Percentiles rank a stretch among this genome's conserved stretches.
Conservation (phyloP, 1,140 invertebrate genomes). For the Telenomus remus region DNA sequence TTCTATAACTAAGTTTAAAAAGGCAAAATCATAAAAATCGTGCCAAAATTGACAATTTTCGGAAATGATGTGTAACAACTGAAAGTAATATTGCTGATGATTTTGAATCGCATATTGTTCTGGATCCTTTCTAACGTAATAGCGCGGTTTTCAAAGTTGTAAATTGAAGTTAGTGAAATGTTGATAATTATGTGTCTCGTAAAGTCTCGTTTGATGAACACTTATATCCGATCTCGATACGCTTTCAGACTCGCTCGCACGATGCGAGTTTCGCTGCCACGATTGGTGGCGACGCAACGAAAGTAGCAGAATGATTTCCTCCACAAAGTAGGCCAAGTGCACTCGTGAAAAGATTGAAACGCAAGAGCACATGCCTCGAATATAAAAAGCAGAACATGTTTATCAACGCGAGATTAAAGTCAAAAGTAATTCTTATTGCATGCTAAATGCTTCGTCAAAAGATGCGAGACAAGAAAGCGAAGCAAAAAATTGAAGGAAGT, state of each 20-base stretch:
- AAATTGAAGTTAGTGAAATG: conserved; percentile 32
- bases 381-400: conserved; percentile 55
- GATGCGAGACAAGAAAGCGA: conserved; percentile 9
- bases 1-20: too few relatives aligned
- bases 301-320: conserved; percentile 58
- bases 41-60: too few relatives aligned
- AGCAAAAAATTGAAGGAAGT: neutral
- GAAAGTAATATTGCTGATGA: too few relatives aligned
- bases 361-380: conserved; percentile 48
- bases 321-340: conserved; percentile 55
- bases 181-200: conserved; percentile 49
- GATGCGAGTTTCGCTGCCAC: conserved; percentile 48
- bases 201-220: conserved; percentile 48
- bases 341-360: conserved; percentile 58
- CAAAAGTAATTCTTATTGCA: conserved; percentile 51
- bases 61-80: too few relatives aligned
- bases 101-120: too few relatives aligned
- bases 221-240: conserved; percentile 57
- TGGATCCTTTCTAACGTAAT: too few relatives aligned
- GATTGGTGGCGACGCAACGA: conserved; percentile 51
- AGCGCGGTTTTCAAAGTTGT: conserved; percentile 10
- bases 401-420: conserved; percentile 47
- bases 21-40: too few relatives aligned
- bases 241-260: conserved; percentile 58
- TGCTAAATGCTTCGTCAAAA: conserved; percentile 27